phyloP scores from a whole-genome alignment of 2,113 vertebrate genomes.

The Saguinus midas region DNA sequence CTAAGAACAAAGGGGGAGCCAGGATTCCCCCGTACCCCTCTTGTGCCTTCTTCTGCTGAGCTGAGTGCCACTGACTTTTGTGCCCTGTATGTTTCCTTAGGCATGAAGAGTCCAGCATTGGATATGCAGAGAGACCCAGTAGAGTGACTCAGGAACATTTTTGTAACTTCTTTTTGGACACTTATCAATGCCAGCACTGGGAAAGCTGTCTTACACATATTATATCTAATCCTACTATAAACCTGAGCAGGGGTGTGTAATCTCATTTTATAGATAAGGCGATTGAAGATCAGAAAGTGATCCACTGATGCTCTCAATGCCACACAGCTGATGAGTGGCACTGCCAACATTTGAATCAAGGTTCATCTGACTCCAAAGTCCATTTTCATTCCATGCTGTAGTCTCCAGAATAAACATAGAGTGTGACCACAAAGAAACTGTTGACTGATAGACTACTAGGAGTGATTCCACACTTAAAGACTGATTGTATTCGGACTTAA shows the following conservation, averaged over 20 bases:
- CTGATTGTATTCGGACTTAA: background rate
- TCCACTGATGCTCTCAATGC: background rate
- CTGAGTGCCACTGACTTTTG: background rate
- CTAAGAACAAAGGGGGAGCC: background rate
- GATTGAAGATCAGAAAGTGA: background rate
- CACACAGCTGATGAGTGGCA: background rate
- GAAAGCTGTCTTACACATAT: background rate
- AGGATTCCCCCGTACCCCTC: background rate
- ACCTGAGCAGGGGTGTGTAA: background rate
- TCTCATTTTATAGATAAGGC: background rate
- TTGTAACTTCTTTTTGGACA: background rate
- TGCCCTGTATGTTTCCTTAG: background rate
- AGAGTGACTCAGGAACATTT: background rate
- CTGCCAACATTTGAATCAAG: background rate
- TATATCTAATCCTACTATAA: background rate
- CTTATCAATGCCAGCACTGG: background rate
- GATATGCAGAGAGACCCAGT: background rate
- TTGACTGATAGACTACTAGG: background rate
- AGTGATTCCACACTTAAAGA: background rate
- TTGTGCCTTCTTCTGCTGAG: background rate
- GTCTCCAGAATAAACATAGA: background rate
- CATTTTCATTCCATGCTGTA: background rate
- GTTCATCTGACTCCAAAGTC: background rate
- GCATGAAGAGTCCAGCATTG: background rate
- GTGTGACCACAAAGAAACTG: background rate